Conservation (phyloP, 2,113 vertebrate species). For the Xiphias gladius region DNA sequence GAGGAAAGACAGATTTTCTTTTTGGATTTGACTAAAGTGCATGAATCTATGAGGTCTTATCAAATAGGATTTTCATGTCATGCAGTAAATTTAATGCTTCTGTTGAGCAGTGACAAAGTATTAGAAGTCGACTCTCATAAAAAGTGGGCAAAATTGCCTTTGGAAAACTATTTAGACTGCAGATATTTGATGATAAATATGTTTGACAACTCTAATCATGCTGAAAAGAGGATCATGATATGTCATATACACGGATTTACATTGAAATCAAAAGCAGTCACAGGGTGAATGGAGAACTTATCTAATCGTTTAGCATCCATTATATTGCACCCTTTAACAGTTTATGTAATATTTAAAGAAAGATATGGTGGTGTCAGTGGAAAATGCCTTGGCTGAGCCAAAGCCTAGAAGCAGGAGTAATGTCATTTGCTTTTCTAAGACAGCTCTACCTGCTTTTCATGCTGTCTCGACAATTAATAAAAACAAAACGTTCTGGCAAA, state of each 20-base stretch:
- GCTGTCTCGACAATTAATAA: neutral
- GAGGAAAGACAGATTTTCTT: constrained; percentile 22
- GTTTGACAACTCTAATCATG: constrained; percentile 56
- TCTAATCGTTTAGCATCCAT: constrained; percentile 56
- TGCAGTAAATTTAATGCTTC: constrained; percentile 21
- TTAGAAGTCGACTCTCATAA: constrained; percentile 41
- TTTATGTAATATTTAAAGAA: constrained; percentile 60
- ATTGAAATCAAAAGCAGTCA: constrained; percentile 39
- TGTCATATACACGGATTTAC: constrained; percentile 46
- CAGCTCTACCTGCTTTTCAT: constrained; percentile 9
- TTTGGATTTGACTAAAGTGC: constrained; percentile 15
- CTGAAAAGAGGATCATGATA: constrained; percentile 42
- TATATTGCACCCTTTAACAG: constrained; percentile 40
- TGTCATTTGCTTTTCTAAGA: constrained; percentile 16
- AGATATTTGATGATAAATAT: constrained; percentile 63
- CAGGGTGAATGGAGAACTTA: constrained; percentile 37
- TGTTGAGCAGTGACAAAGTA: constrained; percentile 36
- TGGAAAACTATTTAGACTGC: constrained; percentile 38
- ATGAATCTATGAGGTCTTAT: neutral
- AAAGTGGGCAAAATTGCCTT: constrained; percentile 41
- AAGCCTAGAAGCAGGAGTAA: constrained; percentile 38
- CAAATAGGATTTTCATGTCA: constrained; percentile 22
- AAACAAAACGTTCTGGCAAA: constrained; percentile 33
- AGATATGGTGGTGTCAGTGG: constrained; percentile 49
- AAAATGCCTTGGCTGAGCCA: constrained; percentile 28